Conservation (phyloP, 1,140 invertebrate genomes). For the honey bee (Apis mellifera) region DNA sequence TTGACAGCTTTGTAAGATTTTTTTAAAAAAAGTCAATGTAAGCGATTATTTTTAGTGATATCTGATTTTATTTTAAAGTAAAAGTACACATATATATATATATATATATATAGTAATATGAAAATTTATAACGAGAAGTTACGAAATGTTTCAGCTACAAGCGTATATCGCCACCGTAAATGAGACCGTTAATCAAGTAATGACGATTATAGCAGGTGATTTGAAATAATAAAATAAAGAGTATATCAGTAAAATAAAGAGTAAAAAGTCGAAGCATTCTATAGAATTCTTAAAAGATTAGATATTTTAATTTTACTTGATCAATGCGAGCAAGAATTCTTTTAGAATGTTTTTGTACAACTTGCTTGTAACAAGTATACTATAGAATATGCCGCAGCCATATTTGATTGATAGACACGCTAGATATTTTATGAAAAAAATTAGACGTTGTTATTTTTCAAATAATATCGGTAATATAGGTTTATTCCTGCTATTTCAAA, state of each 20-base stretch:
- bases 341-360: slow-evolving; percentile 31
- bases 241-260: slow-evolving; percentile 23
- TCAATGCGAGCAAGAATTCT: slow-evolving; percentile 2
- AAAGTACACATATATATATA: not conserved
- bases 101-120: too few species aligned
- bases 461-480: not conserved
- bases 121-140: slow-evolving; percentile 45
- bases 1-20: too few species aligned
- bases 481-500: not conserved
- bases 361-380: slow-evolving; percentile 9
- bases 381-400: not conserved
- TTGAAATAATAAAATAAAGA: slow-evolving; percentile 31
- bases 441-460: not conserved
- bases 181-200: slow-evolving; percentile 50
- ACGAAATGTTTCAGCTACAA: slow-evolving; percentile 61
- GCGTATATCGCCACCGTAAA: slow-evolving; percentile 51
- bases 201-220: slow-evolving; percentile 56
- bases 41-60: too few species aligned
- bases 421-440: slow-evolving; percentile 10
- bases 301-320: not conserved
- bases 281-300: slow-evolving; percentile 5
- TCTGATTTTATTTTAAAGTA: too few species aligned
- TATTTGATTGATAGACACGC: not conserved
- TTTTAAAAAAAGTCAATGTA: too few species aligned
- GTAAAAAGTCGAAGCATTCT: not conserved